Conservation (phyloP, 2,888 invertebrate genomes). For the Colostygia pectinataria region DNA sequence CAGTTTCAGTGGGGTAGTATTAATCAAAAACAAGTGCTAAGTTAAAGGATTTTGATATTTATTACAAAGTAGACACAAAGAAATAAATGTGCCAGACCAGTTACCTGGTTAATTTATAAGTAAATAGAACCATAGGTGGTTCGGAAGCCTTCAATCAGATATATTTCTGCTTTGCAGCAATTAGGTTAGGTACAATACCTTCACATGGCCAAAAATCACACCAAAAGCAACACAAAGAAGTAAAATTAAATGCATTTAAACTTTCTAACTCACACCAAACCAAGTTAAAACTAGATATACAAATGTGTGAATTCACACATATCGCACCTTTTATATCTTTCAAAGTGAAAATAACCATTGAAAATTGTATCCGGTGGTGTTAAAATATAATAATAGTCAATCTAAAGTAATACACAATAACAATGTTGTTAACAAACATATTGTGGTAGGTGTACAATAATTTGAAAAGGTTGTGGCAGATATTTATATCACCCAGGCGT, state of each 20-base stretch:
- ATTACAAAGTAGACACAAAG: too few species aligned
- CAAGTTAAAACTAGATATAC: slow-evolving; percentile 11
- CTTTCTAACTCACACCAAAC: slow-evolving; percentile 10
- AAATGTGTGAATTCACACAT: slow-evolving; percentile 56
- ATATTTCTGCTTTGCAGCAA: too few species aligned
- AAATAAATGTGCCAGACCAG: too few species aligned
- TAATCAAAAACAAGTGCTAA: too few species aligned
- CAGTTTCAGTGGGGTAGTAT: too few species aligned
- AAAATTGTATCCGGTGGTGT: slow-evolving; percentile 26
- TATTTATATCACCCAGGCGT: too few species aligned
- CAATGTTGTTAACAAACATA: slow-evolving; percentile 10
- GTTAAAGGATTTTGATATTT: too few species aligned
- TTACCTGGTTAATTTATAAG: too few species aligned
- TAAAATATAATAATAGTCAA: slow-evolving; percentile 4
- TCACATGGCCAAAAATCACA: slow-evolving; percentile 3
- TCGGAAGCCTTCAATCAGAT: too few species aligned
- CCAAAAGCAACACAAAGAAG: slow-evolving; percentile 5
- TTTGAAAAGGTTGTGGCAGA: too few species aligned
- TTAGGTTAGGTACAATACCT: slow-evolving; percentile 11
- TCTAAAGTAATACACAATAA: neutral
- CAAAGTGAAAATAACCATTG: slow-evolving; percentile 40
- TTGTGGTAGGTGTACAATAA: too few species aligned
- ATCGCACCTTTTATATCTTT: slow-evolving; percentile 46
- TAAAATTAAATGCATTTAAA: slow-evolving; percentile 34
- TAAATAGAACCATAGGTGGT: too few species aligned